Evolutionary conservation across 2,113 vertebrate genomes (phyloP).

Genomic region (Scartelaos histophorus): DNA sequence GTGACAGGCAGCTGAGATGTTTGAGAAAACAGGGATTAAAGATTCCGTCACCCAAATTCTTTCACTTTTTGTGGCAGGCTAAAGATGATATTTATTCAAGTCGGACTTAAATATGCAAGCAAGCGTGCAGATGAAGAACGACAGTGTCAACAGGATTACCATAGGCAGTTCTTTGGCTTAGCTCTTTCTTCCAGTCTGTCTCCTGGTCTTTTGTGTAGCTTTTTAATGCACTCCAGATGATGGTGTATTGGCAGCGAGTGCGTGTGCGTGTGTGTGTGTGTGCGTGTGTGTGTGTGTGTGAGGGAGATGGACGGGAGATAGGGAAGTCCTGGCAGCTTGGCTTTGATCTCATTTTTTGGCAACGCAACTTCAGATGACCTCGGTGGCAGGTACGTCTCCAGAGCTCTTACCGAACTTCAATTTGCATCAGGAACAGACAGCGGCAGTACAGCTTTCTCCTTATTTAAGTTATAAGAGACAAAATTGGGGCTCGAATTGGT

Average conservation of each 20-base stretch:
- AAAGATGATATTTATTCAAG: constrained; percentile 43
- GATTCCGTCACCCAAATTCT: constrained; percentile 32
- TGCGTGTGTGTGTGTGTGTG: neutral
- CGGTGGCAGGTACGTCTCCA: constrained; percentile 50
- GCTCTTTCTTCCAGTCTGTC: constrained; percentile 6
- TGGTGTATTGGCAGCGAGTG: neutral
- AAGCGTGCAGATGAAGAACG: constrained; percentile 38
- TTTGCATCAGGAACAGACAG: constrained; percentile 54
- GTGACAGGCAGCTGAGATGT: constrained; percentile 16
- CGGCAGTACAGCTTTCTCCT: constrained; percentile 16
- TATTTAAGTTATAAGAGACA: neutral
- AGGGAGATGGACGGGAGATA: constrained; percentile 33
- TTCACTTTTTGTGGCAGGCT: constrained; percentile 33
- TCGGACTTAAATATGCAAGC: constrained; percentile 42
- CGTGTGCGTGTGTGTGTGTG: neutral
- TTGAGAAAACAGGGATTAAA: constrained; percentile 20
- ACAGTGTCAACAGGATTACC: constrained; percentile 49
- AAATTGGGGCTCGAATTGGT: neutral
- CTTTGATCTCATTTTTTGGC: constrained; percentile 61
- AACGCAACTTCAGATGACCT: constrained; percentile 61
- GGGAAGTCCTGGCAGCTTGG: constrained; percentile 35
- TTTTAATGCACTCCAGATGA: constrained; percentile 13
- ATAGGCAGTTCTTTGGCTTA: constrained; percentile 23
- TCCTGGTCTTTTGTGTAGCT: neutral
- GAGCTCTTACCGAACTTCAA: constrained; percentile 23